Conservation (phyloP, 1,140 invertebrate species). For the Micrasema minimum region DNA sequence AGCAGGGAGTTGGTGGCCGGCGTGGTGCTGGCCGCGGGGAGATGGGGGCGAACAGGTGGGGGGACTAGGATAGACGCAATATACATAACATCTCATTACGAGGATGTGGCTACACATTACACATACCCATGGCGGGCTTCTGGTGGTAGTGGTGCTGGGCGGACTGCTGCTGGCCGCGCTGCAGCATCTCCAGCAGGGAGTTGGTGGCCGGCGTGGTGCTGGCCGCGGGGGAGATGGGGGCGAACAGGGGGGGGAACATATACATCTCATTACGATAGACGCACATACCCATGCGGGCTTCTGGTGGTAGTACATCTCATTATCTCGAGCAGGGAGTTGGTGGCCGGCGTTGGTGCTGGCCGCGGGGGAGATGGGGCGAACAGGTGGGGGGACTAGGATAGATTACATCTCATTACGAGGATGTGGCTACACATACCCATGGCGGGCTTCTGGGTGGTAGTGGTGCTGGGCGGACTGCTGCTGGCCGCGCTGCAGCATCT, state of each 20-base stretch:
- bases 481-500: conserved; percentile 69
- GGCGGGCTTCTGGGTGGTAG: conserved; percentile 16
- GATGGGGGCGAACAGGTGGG: conserved; percentile 71
- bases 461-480: too few species aligned
- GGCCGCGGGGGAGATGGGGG: conserved; percentile 71
- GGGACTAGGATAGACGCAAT: too few species aligned
- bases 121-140: conserved; percentile 39
- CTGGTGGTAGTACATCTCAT: conserved; percentile 62
- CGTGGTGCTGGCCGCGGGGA: conserved; percentile 65
- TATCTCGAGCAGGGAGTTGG: conserved; percentile 66
- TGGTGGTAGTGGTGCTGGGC: conserved; percentile 33
- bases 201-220: conserved; percentile 55
- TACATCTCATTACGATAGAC: conserved; percentile 20
- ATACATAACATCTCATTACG: too few species aligned
- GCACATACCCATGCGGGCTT: too few species aligned
- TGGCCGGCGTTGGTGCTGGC: conserved; percentile 47
- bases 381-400: conserved; percentile 66
- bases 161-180: conserved; percentile 60
- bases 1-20: conserved; percentile 58
- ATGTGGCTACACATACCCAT: too few species aligned
- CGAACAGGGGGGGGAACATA: conserved; percentile 69
- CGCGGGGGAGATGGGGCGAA: conserved; percentile 74
- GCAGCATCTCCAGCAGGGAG: conserved; percentile 69
- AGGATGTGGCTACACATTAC: too few species aligned
- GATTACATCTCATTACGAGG: too few species aligned